Conservation (phyloP, 2,888 invertebrate species). For the Merodon equestris region DNA sequence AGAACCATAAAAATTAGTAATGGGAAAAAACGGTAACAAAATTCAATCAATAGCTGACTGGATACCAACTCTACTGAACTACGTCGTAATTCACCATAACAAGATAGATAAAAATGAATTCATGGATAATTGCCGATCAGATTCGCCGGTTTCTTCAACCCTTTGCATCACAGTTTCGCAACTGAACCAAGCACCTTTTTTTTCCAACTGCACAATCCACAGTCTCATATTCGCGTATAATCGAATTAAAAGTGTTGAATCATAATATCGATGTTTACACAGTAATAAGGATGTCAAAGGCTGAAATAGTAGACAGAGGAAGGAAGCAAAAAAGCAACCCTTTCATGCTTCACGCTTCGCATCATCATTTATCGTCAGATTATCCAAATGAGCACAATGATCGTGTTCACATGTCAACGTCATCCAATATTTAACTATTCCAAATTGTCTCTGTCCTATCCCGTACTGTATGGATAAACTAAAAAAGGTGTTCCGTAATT, state of each 20-base stretch:
- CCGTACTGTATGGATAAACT: slow-evolving; percentile 33
- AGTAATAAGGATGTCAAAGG: slow-evolving; percentile 65
- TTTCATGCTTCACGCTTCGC: slow-evolving; percentile 59
- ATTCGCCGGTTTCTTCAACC: slow-evolving; percentile 46
- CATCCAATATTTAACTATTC: slow-evolving; percentile 41
- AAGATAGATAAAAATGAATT: slow-evolving; percentile 49
- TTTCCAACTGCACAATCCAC: neutral
- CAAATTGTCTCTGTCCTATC: slow-evolving; percentile 20
- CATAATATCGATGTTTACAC: slow-evolving; percentile 62
- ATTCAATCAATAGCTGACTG: slow-evolving; percentile 22
- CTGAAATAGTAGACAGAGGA: no score
- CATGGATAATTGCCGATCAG: slow-evolving; percentile 56
- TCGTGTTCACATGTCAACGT: slow-evolving; percentile 61
- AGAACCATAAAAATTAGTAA: slow-evolving; percentile 48
- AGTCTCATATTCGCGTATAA: slow-evolving; percentile 29
- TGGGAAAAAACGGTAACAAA: slow-evolving; percentile 49
- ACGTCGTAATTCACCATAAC: slow-evolving; percentile 50
- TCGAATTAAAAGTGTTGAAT: slow-evolving; percentile 67
- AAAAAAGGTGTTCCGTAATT: slow-evolving; percentile 61
- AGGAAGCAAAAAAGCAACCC: slow-evolving; percentile 36
- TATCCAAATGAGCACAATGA: slow-evolving; percentile 63
- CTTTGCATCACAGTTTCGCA: slow-evolving; percentile 19
- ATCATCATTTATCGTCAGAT: slow-evolving; percentile 68
- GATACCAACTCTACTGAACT: slow-evolving; percentile 21
- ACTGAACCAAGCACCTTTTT: neutral